Conservation (phyloP, 2,113 vertebrate genomes). For the Bos taurus region DNA sequence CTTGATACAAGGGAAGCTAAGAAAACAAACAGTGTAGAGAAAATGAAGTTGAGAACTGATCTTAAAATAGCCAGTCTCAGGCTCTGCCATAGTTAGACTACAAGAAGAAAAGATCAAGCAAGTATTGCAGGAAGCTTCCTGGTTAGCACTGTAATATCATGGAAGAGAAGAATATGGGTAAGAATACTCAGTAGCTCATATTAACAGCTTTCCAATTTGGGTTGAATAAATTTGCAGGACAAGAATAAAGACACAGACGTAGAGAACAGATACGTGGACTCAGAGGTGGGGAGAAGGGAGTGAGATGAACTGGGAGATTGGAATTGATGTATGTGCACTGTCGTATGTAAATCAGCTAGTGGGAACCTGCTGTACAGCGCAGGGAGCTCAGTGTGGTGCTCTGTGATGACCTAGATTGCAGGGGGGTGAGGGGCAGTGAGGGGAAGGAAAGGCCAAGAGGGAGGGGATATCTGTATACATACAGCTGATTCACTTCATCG, state of each 20-base stretch:
- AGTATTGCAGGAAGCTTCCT: background rate
- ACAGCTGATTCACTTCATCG: background rate
- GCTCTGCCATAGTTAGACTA: background rate
- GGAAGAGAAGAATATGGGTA: background rate
- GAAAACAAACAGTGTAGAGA: background rate
- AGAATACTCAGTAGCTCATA: background rate
- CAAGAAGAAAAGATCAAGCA: background rate
- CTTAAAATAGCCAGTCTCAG: background rate
- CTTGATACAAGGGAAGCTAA: background rate
- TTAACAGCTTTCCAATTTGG: background rate
- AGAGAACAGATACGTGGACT: background rate
- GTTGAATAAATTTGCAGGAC: background rate
- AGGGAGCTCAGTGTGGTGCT: background rate
- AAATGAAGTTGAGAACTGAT: background rate
- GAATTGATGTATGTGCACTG: background rate
- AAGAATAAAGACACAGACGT: background rate
- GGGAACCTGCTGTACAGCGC: background rate
- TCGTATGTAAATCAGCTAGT: background rate
- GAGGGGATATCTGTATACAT: background rate
- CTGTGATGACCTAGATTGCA: background rate
- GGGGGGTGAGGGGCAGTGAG: background rate
- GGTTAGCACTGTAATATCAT: background rate
- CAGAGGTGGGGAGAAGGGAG: background rate
- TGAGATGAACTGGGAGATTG: background rate
- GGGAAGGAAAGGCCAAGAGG: background rate